These are phyloP conservation scores for Takifugu bimaculatus DNA, from an alignment of 2,113 vertebrate genomes.

Conservation along the genomic window DNA sequence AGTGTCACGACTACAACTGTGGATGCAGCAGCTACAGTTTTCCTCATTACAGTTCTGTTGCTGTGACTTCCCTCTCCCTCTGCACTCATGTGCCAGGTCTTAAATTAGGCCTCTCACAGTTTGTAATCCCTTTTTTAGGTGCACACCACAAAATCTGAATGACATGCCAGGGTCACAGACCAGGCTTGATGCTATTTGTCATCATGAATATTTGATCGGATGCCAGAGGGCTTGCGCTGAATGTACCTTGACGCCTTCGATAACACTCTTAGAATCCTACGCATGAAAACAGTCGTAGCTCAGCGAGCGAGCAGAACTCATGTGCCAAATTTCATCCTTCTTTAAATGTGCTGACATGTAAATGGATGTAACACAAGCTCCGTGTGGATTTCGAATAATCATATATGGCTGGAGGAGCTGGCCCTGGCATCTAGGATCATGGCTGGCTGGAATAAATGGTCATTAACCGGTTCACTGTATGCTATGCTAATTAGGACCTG, in stretches of 20 bases:
- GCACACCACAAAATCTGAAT: slow-evolving; percentile 59
- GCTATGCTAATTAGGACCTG: too few relatives aligned
- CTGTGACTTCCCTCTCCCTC: slow-evolving; percentile 19
- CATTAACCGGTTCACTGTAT: too few relatives aligned
- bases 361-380: slow-evolving; percentile 18
- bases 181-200: slow-evolving; percentile 65
- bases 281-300: slow-evolving; percentile 34
- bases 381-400: not conserved
- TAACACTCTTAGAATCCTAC: slow-evolving; percentile 51
- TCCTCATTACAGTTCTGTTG: not conserved
- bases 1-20: too few relatives aligned
- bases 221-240: slow-evolving; percentile 60
- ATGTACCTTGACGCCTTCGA: slow-evolving; percentile 52
- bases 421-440: too few relatives aligned
- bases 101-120: slow-evolving; percentile 41
- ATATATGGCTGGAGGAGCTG: too few relatives aligned
- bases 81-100: slow-evolving; percentile 17
- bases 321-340: slow-evolving; percentile 23
- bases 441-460: too few relatives aligned
- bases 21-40: not conserved
- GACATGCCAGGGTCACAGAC: slow-evolving; percentile 50
- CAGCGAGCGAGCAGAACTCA: slow-evolving; percentile 2
- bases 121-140: slow-evolving; percentile 55
- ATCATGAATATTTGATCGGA: slow-evolving; percentile 73
- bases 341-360: slow-evolving; percentile 19